phyloP scores from a whole-genome alignment of 2,888 invertebrate species.

The Orthosia gracilis region DNA sequence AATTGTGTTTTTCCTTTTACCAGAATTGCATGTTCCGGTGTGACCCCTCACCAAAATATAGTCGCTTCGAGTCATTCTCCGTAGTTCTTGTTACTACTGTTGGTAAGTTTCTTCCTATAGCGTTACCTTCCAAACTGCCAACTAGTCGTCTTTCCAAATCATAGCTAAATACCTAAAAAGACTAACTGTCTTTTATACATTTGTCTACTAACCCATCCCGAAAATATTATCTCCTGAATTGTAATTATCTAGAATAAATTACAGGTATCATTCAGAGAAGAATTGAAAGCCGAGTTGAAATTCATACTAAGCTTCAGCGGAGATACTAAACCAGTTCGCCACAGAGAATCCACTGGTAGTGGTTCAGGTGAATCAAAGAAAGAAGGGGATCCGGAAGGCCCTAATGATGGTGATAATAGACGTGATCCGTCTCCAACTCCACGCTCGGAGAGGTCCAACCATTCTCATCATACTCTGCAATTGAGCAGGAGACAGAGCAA shows the following conservation, averaged over 20 bases:
- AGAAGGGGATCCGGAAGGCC: conserved; percentile 72
- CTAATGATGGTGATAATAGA: conserved; percentile 72
- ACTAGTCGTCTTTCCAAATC: background rate
- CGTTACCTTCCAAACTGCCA: background rate
- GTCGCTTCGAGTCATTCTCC: conserved; percentile 53
- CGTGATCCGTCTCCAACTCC: conserved; percentile 79
- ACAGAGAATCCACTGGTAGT: conserved; percentile 82
- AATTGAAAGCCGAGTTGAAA: conserved; percentile 93
- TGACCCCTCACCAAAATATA: conserved; percentile 66
- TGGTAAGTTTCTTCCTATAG: conserved; percentile 52
- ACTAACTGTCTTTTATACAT: background rate
- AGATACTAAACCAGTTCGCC: conserved; percentile 93
- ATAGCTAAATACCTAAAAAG: background rate
- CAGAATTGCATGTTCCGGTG: conserved; percentile 79
- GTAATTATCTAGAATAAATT: conserved; percentile 54
- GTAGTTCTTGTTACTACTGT: conserved; percentile 32
- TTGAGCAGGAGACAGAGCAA: conserved; percentile 85
- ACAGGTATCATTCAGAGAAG: conserved; percentile 92
- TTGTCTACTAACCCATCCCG: background rate
- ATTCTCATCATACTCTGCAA: conserved; percentile 83
- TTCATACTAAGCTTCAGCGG: conserved; percentile 94
- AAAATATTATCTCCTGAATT: background rate
- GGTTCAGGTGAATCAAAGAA: conserved; percentile 79
- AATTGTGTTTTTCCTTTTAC: conserved; percentile 62
- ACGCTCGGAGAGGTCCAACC: conserved; percentile 80